Evolutionary conservation across 2,888 invertebrate species (phyloP).

Genomic region (Gari tellinella): DNA sequence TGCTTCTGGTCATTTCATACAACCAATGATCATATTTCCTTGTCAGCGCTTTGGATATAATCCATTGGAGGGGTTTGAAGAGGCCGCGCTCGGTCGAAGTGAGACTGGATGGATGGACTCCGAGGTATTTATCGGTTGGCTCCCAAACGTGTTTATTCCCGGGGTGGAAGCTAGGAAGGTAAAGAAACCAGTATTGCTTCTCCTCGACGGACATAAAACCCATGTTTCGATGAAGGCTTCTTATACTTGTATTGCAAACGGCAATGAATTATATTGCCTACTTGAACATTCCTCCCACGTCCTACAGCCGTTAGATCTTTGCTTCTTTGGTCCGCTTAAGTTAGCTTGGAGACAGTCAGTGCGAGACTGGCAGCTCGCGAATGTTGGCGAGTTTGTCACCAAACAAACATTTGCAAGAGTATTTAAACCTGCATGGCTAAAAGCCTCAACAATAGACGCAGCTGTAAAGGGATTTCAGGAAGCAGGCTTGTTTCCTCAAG

Average conservation of each 20-base stretch:
- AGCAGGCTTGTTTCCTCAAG: constrained; percentile 30
- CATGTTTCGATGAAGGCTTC: constrained; percentile 44
- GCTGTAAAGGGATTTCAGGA: constrained; percentile 39
- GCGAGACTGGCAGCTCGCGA: constrained; percentile 26
- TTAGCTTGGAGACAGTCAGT: constrained; percentile 39
- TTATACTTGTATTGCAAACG: constrained; percentile 28
- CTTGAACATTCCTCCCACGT: constrained; percentile 50
- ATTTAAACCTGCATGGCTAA: constrained; percentile 39
- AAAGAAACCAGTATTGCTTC: constrained; percentile 30
- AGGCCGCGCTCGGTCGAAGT: constrained; percentile 23
- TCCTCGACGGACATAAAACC: constrained; percentile 53
- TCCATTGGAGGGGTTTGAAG: constrained; percentile 37
- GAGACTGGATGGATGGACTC: constrained; percentile 42
- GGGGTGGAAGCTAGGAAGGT: constrained; percentile 5
- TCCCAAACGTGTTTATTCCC: constrained; percentile 24
- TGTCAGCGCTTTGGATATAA: constrained; percentile 35
- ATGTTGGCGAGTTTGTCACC: constrained; percentile 36
- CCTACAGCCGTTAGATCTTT: constrained; percentile 52
- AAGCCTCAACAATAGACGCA: constrained; percentile 34
- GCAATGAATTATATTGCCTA: constrained; percentile 47
- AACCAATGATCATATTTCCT: constrained; percentile 39
- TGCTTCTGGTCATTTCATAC: constrained; percentile 22
- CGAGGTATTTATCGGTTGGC: constrained; percentile 31
- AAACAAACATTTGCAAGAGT: constrained; percentile 45
- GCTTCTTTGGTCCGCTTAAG: constrained; percentile 49